These are phyloP conservation scores for Dipodomys ordii DNA, from an alignment of 2,113 vertebrate species.

Conservation along the genomic window DNA sequence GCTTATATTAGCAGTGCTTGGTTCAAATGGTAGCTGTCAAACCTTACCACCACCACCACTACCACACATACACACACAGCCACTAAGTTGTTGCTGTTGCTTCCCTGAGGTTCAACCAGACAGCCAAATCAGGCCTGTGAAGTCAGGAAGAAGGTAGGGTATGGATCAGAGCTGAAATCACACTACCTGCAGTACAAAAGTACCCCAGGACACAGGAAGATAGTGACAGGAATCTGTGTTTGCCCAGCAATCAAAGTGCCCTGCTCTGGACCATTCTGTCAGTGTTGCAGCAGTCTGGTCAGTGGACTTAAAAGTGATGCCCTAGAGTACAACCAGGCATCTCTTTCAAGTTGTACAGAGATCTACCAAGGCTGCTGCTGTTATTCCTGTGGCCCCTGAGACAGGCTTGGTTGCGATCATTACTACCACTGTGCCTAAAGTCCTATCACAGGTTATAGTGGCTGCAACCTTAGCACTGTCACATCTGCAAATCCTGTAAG, in stretches of 20 bases:
- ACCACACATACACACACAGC: no score
- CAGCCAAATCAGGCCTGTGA: not conserved
- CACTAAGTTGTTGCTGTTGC: no score
- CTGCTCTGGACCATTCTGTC: no score
- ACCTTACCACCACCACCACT: no score
- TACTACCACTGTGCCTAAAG: not conserved
- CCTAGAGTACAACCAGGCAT: not conserved
- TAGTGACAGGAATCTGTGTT: no score
- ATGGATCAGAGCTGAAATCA: not conserved
- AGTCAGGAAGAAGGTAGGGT: not conserved
- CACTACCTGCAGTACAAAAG: not conserved
- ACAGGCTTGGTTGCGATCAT: not conserved
- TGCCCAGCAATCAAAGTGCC: no score
- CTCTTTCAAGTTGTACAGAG: not conserved
- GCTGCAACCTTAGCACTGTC: not conserved
- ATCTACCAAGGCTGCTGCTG: not conserved
- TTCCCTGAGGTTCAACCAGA: not conserved
- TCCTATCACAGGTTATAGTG: not conserved
- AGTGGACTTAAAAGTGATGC: not conserved
- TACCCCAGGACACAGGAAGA: not conserved
- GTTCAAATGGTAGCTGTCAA: no score
- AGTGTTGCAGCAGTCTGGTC: no score
- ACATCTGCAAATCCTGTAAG: not conserved
- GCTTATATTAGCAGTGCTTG: no score
- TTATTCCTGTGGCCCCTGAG: not conserved